A percentile compares a stretch with the other conserved stretches of the same genome.
These are phyloP conservation scores for Caenorhabditis sp. DNA, from an alignment of 2,888 invertebrate species.

Conservation along the genomic window DNA sequence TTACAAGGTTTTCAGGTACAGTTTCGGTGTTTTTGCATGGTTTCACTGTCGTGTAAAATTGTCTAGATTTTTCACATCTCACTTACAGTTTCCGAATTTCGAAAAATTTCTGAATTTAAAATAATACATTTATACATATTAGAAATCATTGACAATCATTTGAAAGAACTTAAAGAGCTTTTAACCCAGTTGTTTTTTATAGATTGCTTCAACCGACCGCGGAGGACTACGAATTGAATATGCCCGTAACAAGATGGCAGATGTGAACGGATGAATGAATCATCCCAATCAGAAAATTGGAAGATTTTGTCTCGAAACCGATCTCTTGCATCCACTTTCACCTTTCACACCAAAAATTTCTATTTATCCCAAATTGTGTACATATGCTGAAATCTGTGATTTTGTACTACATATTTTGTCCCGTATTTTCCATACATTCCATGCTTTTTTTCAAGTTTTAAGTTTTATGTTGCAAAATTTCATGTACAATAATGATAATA, in stretches of 20 bases:
- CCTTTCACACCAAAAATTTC: not conserved
- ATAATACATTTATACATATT: no score
- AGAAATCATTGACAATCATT: not conserved
- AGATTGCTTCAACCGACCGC: conserved; percentile 80
- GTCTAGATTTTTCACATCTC: not conserved
- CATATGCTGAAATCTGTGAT: no score
- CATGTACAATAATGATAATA: no score
- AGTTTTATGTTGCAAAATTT: no score
- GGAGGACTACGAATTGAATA: conserved; percentile 98
- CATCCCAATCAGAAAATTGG: not conserved
- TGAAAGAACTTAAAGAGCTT: not conserved
- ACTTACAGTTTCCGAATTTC: not conserved
- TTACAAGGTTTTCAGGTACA: conserved; percentile 83
- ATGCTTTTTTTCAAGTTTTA: no score
- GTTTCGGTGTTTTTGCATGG: not conserved
- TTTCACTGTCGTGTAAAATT: not conserved
- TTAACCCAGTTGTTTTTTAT: not conserved
- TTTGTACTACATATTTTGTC: not conserved
- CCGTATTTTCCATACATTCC: no score
- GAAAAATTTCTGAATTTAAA: no score
- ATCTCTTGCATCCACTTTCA: not conserved
- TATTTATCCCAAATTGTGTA: not conserved
- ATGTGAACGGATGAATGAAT: conserved; percentile 73
- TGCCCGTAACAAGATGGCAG: conserved; percentile 98
- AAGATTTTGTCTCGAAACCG: not conserved